These are phyloP conservation scores for Rhaphigaster nebulosa DNA, from an alignment of 2,888 invertebrate species.

Conservation along the genomic window DNA sequence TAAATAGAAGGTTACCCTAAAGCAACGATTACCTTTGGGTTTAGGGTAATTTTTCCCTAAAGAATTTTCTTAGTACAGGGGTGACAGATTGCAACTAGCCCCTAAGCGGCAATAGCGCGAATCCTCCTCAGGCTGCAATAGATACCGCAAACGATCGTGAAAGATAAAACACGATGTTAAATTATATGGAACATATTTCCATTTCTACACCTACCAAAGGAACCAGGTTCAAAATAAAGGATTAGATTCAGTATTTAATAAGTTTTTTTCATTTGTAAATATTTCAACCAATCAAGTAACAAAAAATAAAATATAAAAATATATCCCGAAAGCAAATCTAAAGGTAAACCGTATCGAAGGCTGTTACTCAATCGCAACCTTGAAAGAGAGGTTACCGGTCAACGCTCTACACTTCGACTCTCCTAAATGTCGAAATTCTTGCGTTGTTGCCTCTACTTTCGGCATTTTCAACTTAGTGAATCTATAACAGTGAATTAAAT, in stretches of 20 bases:
- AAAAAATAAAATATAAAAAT: neutral
- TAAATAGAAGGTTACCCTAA: no score
- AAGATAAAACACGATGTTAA: neutral
- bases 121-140: no score
- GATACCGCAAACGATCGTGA: no score
- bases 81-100: no score
- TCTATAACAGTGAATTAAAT: neutral
- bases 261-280: neutral
- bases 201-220: neutral
- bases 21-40: no score
- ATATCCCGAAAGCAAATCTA: neutral
- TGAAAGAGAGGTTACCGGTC: constrained; percentile 6
- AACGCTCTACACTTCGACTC: constrained; percentile 12
- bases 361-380: constrained; percentile 6
- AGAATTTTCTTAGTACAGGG: no score
- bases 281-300: neutral
- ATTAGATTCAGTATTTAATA: neutral
- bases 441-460: neutral
- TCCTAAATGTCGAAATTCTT: constrained; percentile 6
- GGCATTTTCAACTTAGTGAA: neutral
- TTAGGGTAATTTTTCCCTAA: no score
- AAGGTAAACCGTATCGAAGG: neutral
- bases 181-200: neutral
- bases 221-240: neutral
- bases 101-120: no score